Evolutionary conservation across 1,140 invertebrate genomes (phyloP).

Genomic region (Vollenhovia emeryi): DNA sequence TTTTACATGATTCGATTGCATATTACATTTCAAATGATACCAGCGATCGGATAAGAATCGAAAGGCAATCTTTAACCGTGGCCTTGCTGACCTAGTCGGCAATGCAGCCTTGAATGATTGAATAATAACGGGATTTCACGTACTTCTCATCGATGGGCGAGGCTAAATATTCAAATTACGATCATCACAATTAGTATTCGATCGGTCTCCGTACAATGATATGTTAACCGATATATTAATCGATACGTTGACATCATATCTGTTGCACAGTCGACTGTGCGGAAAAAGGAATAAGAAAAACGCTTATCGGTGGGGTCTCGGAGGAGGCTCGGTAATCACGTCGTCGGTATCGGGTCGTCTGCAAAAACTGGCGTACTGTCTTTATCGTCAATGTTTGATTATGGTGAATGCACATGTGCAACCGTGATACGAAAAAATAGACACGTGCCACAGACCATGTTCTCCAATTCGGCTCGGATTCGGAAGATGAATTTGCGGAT

Average conservation of each 20-base stretch:
- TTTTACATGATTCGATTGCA: background rate
- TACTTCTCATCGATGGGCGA: conserved; percentile 8
- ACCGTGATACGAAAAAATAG: background rate
- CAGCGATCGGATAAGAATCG: conserved; percentile 22
- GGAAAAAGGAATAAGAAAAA: conserved; percentile 42
- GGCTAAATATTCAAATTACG: background rate
- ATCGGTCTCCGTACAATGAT: background rate
- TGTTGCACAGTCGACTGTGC: background rate
- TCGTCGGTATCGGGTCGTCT: conserved; percentile 68
- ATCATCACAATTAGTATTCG: background rate
- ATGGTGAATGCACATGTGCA: background rate
- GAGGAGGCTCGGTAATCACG: conserved; percentile 70
- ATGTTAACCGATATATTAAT: background rate
- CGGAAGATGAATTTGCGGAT: background rate
- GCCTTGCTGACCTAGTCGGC: conserved; percentile 43
- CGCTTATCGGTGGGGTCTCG: conserved; percentile 76
- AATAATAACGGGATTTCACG: conserved; percentile 55
- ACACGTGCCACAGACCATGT: background rate
- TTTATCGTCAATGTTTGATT: conserved; percentile 34
- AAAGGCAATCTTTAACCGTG: conserved; percentile 48
- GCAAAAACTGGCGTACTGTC: conserved; percentile 67
- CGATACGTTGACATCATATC: background rate
- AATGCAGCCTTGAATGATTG: conserved; percentile 35
- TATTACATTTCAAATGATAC: conserved; percentile 5
- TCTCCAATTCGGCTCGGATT: background rate